These are phyloP conservation scores for Cephus spinipes DNA, from an alignment of 2,888 invertebrate species.

Conservation along the genomic window DNA sequence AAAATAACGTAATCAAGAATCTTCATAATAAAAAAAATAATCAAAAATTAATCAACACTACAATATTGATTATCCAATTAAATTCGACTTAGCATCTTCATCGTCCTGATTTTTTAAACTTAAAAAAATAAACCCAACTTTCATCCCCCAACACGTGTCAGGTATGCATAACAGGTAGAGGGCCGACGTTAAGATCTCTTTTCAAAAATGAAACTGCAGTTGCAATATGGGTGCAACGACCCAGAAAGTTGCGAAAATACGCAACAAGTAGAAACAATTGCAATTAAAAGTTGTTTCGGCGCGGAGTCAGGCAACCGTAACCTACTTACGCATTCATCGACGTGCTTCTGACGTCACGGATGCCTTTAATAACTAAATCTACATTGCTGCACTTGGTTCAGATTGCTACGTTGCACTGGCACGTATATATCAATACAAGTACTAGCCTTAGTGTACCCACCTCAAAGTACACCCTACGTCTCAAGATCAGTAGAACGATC, in stretches of 20 bases:
- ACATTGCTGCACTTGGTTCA: not conserved
- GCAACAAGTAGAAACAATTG: constrained; percentile 5
- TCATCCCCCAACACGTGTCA: not conserved
- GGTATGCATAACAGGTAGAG: not conserved
- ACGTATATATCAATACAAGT: no score
- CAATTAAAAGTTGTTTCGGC: constrained; percentile 10
- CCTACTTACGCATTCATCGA: constrained; percentile 2
- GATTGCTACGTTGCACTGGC: no score
- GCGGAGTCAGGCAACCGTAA: not conserved
- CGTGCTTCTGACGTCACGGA: not conserved
- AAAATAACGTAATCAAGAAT: not conserved
- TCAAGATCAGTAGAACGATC: no score
- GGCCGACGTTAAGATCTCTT: not conserved
- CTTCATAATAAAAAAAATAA: not conserved
- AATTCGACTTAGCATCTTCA: not conserved
- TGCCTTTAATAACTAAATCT: not conserved
- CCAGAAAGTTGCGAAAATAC: not conserved
- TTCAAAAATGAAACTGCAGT: not conserved
- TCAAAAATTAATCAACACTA: not conserved
- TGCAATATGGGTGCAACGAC: not conserved
- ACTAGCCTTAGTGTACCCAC: no score
- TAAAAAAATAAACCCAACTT: not conserved
- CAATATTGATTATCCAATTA: not conserved
- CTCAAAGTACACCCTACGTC: no score
- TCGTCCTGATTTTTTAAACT: not conserved